Base-by-base conservation (phyloP, 2,888 invertebrate genomes). In the Pediacus dermestoides region DNA sequence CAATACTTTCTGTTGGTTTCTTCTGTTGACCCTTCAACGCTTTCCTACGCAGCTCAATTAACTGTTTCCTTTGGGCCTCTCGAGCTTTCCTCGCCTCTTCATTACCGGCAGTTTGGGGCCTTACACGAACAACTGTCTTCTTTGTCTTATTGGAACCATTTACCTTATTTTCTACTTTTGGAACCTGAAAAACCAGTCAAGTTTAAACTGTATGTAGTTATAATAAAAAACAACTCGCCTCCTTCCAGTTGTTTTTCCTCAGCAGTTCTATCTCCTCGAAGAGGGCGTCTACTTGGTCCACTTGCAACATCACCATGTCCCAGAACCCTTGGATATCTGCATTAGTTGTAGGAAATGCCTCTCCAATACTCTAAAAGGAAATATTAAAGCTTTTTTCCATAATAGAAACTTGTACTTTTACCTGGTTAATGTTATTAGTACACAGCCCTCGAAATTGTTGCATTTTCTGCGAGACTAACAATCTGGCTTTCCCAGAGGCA, bases 221-320 rank as follows among this genome's bases (percentile, higher is more conserved):
- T 18, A 7, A 18, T n/a, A 7, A n/a, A 27, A 8, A 28, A 35
- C 22, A 32, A 14, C 43, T 43, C 67, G 75, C 80, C 64, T 80
- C 74, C 59, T 70, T 74, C 88, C 89, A 89, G 39, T 79, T 74
- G 47, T 82, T 83, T 7, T 66, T 72, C 54, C 75, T 79, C 7
- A 85, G 67, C 6, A 61, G 61, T 3, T 78, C 79, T 21, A 89
- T 76, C 41, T 85, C 82, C 8, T 77, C 74, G 65, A 88, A 91
- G 52, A 88, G 71, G 2, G 79, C 77, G 63, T 91, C 82, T 35
- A 95, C 82, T 60, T 93, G 88, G 43, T 82, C 80, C 11, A 95
- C 87, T 71, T 95, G 94, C 31, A 95, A 76, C 66, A 85, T 82
- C 15, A 95, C 91, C 92, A 96, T 93, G 69, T 96, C 95, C 95